Base-by-base conservation (phyloP, 2,797 vertebrate genomes). In the Acanthis flammea region DNA sequence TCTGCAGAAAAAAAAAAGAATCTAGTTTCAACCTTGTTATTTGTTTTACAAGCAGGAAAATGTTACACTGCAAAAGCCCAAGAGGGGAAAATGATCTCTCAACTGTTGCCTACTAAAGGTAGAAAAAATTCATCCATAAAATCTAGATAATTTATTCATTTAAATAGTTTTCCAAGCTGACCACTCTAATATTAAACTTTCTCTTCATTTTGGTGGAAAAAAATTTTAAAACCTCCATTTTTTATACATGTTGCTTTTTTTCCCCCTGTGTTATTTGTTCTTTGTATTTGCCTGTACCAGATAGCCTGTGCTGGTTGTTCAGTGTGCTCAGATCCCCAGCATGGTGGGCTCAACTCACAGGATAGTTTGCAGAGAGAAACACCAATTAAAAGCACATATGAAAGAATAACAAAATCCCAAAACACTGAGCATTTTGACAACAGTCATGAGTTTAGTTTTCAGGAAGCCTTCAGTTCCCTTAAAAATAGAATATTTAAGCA, bases 1-100 rank as follows among this genome's bases (percentile, higher is more conserved):
- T 92, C 80, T 89, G 37, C 47, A 60, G 85, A 51, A 48, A 96
- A 92, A 95, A 95, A 91, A 93, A 88, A 25, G 3, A 81, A 76
- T 88, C 76, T 94, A 66, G 19, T 81, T 95, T 94, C 94, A 95
- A 86, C 76, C 44, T 24, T 60, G 47, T 44, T 80, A 75, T 72
- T 88, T 90, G 47, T 90, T 96, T 86, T 84, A 86, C 58, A 86
- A 84, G 62, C 44, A 90, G 22, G 24, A 78, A 81, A 90, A 50
- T 45, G 17, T 61, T 90, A 75, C 1, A 4, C 14, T 78, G 28
- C 35, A 93, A 91, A 93, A 92, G 27, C 58, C 77, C 51, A 44
- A 73, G 79, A 68, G 66, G 41, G 44, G 81, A 77, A 78, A 78
- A 17, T 71, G 62, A 70, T 84, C 28, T 91, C 58, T 62, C 28